Conservation (phyloP, 2,113 vertebrate genomes). For the Chlorodrepanis virens region DNA sequence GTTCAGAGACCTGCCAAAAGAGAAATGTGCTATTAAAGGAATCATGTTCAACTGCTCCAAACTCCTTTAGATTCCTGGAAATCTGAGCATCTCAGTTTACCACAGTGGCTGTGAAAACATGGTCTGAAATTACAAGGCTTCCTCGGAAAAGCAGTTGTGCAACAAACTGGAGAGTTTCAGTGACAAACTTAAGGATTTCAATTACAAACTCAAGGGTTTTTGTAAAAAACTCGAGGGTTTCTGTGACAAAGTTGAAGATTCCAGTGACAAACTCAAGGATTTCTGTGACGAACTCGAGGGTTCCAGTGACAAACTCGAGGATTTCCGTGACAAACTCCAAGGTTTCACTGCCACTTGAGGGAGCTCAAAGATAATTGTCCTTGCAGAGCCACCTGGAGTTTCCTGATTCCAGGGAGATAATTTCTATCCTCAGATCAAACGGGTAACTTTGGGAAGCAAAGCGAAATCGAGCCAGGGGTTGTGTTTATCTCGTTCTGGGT, state of each 20-base stretch:
- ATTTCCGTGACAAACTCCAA: fast-evolving
- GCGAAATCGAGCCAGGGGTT: background rate
- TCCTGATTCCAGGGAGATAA: too few relatives aligned
- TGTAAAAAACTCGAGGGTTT: background rate
- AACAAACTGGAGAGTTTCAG: too few relatives aligned
- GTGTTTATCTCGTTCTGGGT: background rate
- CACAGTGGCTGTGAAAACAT: fast-evolving
- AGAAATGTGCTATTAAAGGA: fast-evolving
- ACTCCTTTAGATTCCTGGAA: fast-evolving
- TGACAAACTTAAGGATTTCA: background rate
- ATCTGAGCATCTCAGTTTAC: background rate
- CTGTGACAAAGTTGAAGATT: fast-evolving
- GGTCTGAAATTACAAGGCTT: background rate
- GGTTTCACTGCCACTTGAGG: background rate
- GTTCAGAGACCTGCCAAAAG: background rate
- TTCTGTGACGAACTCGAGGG: fast-evolving
- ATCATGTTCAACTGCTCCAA: background rate
- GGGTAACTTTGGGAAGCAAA: background rate
- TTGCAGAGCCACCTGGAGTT: background rate
- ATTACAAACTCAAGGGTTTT: background rate
- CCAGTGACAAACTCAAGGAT: too few relatives aligned
- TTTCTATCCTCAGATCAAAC: background rate
- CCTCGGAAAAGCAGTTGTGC: fast-evolving
- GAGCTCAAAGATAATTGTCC: background rate
- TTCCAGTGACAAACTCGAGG: fast-evolving